Conservation (phyloP, 2,888 invertebrate species). For the Trisateles emortualis region DNA sequence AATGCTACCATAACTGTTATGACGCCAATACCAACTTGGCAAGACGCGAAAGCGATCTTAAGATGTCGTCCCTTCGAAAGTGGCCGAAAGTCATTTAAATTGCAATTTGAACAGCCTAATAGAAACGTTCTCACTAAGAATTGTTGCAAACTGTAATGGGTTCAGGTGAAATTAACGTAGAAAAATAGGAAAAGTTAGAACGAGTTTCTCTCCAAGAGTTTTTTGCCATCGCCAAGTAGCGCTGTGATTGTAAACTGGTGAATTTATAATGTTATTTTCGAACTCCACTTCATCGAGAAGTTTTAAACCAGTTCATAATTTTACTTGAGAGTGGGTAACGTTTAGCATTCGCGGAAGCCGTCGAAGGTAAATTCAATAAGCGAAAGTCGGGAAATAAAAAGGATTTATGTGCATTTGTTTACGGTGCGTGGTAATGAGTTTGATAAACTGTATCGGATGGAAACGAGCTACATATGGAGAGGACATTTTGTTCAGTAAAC, state of each 20-base stretch:
- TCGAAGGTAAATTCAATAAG: conserved; percentile 60
- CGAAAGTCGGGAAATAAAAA: conserved; percentile 41
- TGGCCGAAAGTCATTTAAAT: conserved; percentile 76
- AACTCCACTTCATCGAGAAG: conserved; percentile 84
- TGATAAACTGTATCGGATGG: conserved; percentile 28
- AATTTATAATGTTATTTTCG: conserved; percentile 87
- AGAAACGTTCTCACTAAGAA: conserved; percentile 81
- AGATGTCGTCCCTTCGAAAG: conserved; percentile 51
- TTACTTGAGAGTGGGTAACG: conserved; percentile 72
- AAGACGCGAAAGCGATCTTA: conserved; percentile 27
- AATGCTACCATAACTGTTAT: conserved; percentile 15
- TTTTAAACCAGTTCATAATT: conserved; percentile 82
- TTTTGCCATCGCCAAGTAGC: conserved; percentile 81
- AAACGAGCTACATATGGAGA: conserved; percentile 25
- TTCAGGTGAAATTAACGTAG: conserved; percentile 86
- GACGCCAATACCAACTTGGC: conserved; percentile 24
- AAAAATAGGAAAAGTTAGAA: conserved; percentile 87
- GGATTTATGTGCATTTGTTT: conserved; percentile 43
- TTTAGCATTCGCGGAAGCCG: conserved; percentile 60
- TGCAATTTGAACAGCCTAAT: conserved; percentile 83
- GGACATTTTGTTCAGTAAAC: conserved; percentile 31
- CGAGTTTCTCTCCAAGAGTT: conserved; percentile 81
- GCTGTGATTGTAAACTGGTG: conserved; percentile 86
- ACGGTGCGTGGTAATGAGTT: conserved; percentile 33
- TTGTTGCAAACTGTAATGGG: conserved; percentile 86